These are phyloP conservation scores for Labia minor DNA, from an alignment of 2,888 invertebrate genomes.

Conservation along the genomic window DNA sequence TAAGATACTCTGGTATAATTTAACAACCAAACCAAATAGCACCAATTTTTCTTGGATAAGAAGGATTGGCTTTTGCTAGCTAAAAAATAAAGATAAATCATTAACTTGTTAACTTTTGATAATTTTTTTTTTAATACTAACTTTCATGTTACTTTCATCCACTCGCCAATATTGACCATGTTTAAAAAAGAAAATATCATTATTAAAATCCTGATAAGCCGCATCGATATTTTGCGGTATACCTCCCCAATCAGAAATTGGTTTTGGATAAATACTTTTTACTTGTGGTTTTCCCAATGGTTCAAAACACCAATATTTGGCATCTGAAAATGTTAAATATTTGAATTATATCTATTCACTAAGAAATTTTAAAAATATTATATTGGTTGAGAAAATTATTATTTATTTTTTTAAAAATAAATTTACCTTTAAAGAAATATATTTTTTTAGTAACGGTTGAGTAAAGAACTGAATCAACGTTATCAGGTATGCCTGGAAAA, in stretches of 20 bases:
- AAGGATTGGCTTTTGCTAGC: no score
- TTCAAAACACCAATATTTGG: conserved; percentile 91
- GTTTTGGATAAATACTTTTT: conserved; percentile 75
- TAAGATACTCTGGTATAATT: no score
- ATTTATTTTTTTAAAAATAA: no score
- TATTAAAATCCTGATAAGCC: conserved; percentile 82
- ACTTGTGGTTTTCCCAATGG: conserved; percentile 76
- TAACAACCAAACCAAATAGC: no score
- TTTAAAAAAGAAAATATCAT: conserved; percentile 93
- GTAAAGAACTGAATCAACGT: conserved; percentile 83
- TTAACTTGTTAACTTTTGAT: no score
- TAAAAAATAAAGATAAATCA: no score
- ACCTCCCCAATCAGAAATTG: conserved; percentile 82
- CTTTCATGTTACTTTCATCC: conserved; percentile 82
- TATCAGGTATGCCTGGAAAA: conserved; percentile 86
- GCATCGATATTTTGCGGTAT: conserved; percentile 77
- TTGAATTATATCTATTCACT: no score
- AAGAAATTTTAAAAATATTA: no score
- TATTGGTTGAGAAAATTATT: no score
- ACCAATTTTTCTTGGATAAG: no score
- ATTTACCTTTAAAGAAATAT: conserved; percentile 81
- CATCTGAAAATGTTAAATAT: conserved; percentile 40
- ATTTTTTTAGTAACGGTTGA: conserved; percentile 97
- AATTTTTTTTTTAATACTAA: conserved; percentile 42
- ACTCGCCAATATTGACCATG: conserved; percentile 85